These are phyloP conservation scores for Lepus americanus DNA, from an alignment of 2,113 vertebrate genomes.

Conservation along the genomic window DNA sequence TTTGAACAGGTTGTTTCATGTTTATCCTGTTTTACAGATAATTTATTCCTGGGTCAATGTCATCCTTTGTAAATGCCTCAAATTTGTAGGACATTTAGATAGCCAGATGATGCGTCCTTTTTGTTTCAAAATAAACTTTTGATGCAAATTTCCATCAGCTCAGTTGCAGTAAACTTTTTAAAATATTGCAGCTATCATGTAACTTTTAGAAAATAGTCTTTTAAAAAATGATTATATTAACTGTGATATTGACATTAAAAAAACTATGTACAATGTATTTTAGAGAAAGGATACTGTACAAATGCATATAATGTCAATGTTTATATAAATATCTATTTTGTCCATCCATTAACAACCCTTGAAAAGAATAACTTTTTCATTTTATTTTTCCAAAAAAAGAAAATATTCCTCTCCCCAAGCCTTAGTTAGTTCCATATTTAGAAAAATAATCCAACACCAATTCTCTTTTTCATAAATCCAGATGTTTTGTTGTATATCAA, in stretches of 20 bases:
- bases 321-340: not conserved
- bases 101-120: not conserved
- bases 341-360: not conserved
- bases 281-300: not conserved
- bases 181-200: not conserved
- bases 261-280: not conserved
- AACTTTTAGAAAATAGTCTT: not conserved
- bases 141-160: not conserved
- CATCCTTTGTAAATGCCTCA: not conserved
- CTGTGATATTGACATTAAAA: not conserved
- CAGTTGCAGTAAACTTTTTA: not conserved
- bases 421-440: not conserved
- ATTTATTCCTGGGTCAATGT: not conserved
- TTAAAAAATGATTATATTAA: not conserved
- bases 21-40: not conserved
- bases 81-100: not conserved
- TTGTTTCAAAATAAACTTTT: not conserved
- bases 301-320: not conserved
- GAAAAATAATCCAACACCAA: not conserved
- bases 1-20: not conserved
- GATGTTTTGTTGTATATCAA: not conserved
- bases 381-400: slow-evolving; percentile 6
- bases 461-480: not conserved
- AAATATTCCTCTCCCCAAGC: not conserved
- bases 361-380: not conserved